phyloP scores from a whole-genome alignment of 2,113 vertebrate species.

The Plestiodon gilberti region DNA sequence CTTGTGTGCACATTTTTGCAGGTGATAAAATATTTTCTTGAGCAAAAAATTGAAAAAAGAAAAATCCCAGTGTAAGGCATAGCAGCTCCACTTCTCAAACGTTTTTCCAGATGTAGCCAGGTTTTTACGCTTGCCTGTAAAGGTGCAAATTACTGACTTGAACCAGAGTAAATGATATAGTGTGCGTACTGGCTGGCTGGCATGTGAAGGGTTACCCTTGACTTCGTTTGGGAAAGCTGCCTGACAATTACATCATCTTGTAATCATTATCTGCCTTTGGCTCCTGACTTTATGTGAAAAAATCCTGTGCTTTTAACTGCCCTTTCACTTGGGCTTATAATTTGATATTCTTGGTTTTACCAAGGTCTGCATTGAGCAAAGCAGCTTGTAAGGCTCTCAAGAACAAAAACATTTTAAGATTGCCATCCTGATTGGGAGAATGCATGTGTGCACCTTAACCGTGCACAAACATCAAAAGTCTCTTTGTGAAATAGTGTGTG shows the following conservation, averaged over 20 bases:
- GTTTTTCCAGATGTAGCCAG: neutral
- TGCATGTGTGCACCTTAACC: neutral
- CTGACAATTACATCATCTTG: constrained; percentile 69
- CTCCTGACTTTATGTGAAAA: constrained; percentile 68
- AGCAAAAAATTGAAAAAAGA: neutral
- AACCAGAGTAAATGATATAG: no score
- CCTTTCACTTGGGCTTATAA: constrained; percentile 49
- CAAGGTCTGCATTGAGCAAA: neutral
- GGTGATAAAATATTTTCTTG: neutral
- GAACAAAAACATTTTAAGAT: constrained; percentile 35
- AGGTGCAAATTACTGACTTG: constrained; percentile 10
- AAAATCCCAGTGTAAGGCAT: neutral
- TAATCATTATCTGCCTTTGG: constrained; percentile 72
- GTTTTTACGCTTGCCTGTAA: neutral
- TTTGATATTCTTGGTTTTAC: constrained; percentile 53
- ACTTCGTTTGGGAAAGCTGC: constrained; percentile 62
- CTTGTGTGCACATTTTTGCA: neutral
- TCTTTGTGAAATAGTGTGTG: neutral
- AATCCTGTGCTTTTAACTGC: constrained; percentile 60
- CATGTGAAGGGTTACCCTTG: constrained; percentile 50
- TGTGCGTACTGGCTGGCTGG: neutral
- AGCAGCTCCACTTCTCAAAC: neutral
- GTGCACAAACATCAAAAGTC: neutral
- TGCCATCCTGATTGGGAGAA: constrained; percentile 22
- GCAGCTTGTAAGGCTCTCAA: constrained; percentile 32